phyloP scores from a whole-genome alignment of 2,113 vertebrate species.

The Sminthopsis crassicaudata region DNA sequence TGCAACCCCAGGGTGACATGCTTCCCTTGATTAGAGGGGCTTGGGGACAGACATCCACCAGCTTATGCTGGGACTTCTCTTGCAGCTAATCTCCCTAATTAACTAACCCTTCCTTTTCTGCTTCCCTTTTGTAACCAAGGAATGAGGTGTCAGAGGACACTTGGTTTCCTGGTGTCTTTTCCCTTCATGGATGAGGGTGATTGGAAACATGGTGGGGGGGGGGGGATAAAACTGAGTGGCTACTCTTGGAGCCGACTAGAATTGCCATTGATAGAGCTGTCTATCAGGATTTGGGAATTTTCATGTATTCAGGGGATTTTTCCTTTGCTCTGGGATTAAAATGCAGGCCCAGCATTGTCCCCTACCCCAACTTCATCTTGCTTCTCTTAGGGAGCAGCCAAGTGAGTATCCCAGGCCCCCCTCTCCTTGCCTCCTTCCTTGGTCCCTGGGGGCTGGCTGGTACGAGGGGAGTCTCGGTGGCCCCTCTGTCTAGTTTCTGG shows the following conservation, averaged over 20 bases:
- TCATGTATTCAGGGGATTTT: not conserved
- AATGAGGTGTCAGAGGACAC: slow-evolving; percentile 59
- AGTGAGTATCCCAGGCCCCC: not conserved
- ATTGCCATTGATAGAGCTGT: not conserved
- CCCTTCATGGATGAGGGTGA: not conserved
- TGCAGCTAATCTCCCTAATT: not conserved
- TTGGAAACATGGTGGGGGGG: not conserved
- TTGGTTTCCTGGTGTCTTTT: not conserved
- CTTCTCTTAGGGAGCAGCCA: not conserved
- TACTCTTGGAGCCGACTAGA: not conserved
- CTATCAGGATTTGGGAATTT: not conserved
- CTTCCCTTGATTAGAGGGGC: slow-evolving; percentile 49
- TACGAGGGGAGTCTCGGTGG: too few species aligned
- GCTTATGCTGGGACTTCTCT: not conserved
- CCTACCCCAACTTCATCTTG: not conserved
- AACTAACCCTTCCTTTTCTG: not conserved
- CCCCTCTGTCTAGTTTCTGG: not conserved
- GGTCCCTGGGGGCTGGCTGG: not conserved
- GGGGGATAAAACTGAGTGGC: not conserved
- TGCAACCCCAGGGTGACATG: slow-evolving; percentile 68
- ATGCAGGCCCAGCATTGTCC: not conserved
- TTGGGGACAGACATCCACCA: not conserved
- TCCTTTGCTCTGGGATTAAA: not conserved
- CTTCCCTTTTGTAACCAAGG: slow-evolving; percentile 57
- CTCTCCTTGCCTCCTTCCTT: not conserved